Evolutionary conservation across 2,888 invertebrate species (phyloP).

Genomic region (Mesorhabditis spiculigera): DNA sequence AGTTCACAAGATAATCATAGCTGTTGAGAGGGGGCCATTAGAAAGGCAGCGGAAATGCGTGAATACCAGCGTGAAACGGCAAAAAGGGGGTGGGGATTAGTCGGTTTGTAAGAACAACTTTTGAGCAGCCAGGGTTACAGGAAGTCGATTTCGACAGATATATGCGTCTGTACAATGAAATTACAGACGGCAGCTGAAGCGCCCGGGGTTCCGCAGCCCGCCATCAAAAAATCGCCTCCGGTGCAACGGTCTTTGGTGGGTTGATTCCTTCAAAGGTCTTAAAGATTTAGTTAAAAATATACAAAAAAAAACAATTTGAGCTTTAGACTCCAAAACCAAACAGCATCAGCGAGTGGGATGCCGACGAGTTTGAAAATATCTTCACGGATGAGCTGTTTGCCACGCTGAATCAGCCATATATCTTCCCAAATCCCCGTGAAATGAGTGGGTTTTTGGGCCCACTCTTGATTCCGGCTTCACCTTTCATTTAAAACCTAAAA

Average conservation of each 20-base stretch:
- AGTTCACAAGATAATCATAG: too few species aligned
- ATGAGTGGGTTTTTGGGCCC: slow-evolving; percentile 57
- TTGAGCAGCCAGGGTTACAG: too few species aligned
- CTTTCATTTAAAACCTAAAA: slow-evolving; percentile 3
- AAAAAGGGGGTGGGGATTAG: too few species aligned
- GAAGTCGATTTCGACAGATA: too few species aligned
- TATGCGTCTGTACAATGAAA: not conserved
- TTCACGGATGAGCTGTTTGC: slow-evolving; percentile 62
- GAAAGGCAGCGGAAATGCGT: too few species aligned
- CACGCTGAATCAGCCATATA: slow-evolving; percentile 73
- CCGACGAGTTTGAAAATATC: slow-evolving; percentile 59
- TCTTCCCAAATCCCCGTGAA: slow-evolving; percentile 93
- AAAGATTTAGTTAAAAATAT: too few species aligned
- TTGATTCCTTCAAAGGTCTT: not conserved
- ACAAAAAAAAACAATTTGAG: too few species aligned
- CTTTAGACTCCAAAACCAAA: not conserved
- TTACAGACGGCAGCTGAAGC: slow-evolving; percentile 11
- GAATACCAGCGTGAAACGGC: not conserved
- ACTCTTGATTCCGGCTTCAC: not conserved
- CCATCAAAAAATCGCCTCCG: not conserved
- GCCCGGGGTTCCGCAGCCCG: not conserved
- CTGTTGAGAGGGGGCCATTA: too few species aligned
- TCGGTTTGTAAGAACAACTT: too few species aligned
- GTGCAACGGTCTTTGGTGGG: not conserved
- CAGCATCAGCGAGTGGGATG: slow-evolving; percentile 29